Conservation (phyloP, 2,113 vertebrate species). For the Scomber colias region DNA sequence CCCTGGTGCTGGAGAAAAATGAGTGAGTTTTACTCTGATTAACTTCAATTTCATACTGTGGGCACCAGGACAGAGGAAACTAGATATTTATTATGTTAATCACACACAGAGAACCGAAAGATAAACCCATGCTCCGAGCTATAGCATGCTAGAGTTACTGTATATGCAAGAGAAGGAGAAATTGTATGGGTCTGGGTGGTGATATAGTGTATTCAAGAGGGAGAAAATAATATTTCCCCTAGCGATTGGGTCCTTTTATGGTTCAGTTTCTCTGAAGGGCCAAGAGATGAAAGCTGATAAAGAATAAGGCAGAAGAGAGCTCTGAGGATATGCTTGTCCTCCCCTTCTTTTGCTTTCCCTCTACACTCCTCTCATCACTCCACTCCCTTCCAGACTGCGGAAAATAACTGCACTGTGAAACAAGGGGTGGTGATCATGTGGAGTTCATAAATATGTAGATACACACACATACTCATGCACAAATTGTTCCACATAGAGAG, state of each 20-base stretch:
- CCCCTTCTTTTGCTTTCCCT: conserved; percentile 28
- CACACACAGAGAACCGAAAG: conserved; percentile 28
- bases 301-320: conserved; percentile 59
- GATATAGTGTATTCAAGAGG: conserved; percentile 57
- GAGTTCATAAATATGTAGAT: conserved; percentile 66
- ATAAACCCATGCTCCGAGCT: conserved; percentile 31
- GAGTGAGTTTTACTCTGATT: conserved; percentile 80
- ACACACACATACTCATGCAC: conserved; percentile 8
- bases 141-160: conserved; percentile 14
- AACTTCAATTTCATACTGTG: background rate
- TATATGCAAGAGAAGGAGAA: conserved; percentile 42
- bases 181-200: conserved; percentile 39
- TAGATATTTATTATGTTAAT: conserved; percentile 48
- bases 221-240: conserved; percentile 70
- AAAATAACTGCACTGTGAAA: conserved; percentile 62
- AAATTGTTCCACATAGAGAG: conserved; percentile 13
- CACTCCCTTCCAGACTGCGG: conserved; percentile 33
- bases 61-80: conserved; percentile 18
- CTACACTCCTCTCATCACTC: conserved; percentile 46
- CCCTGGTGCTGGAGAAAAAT: conserved; percentile 91
- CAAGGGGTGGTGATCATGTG: conserved; percentile 48
- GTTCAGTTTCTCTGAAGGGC: conserved; percentile 64
- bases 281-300: conserved; percentile 74
- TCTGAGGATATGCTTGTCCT: conserved; percentile 50
- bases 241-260: conserved; percentile 72